These are phyloP conservation scores for Rhizomys pruinosus DNA, from an alignment of 2,113 vertebrate species.

Conservation along the genomic window DNA sequence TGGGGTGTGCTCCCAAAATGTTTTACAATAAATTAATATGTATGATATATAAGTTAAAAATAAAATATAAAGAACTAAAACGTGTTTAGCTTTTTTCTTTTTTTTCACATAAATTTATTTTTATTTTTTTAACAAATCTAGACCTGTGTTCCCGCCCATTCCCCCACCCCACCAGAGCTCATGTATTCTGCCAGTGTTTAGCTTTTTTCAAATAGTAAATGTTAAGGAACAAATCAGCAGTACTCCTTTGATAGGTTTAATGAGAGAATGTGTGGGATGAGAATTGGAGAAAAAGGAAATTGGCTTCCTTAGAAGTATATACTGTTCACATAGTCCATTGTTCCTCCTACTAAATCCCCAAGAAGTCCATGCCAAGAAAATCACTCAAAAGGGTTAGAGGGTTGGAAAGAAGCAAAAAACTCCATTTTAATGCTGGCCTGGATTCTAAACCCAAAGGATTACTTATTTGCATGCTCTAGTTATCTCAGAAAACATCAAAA, in stretches of 20 bases:
- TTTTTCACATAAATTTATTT: too few relatives aligned
- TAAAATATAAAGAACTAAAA: background rate
- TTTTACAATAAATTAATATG: background rate
- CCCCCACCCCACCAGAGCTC: too few relatives aligned
- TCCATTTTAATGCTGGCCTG: background rate
- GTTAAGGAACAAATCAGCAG: background rate
- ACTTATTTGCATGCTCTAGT: background rate
- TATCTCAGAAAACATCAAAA: background rate
- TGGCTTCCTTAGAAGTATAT: background rate
- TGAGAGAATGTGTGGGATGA: background rate
- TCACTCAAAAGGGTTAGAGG: background rate
- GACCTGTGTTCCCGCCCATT: too few relatives aligned
- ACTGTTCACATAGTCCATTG: background rate
- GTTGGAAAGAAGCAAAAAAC: background rate
- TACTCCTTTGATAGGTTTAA: background rate
- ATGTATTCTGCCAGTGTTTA: too few relatives aligned
- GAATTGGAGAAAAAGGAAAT: background rate
- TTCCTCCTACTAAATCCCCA: background rate
- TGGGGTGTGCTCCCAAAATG: background rate
- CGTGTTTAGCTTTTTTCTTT: background rate
- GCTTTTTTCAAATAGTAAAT: background rate
- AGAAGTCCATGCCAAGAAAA: background rate
- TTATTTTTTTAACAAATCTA: too few relatives aligned
- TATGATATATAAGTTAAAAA: conserved; percentile 1
- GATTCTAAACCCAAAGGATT: background rate